Evolutionary conservation across 2,113 vertebrate genomes (phyloP).

Genomic region (Toxotes jaculatrix): DNA sequence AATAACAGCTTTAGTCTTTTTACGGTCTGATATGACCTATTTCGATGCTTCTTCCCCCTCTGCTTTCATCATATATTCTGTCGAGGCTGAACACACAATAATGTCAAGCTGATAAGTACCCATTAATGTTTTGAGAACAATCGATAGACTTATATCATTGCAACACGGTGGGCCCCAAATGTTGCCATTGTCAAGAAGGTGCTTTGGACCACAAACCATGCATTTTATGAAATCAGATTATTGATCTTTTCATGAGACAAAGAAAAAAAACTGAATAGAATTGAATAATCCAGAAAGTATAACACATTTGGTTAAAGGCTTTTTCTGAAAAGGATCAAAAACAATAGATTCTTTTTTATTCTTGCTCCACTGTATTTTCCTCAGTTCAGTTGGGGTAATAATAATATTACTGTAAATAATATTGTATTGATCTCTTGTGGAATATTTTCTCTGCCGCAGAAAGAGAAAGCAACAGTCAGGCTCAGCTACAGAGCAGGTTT

Average conservation of each 20-base stretch:
- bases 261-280: not conserved
- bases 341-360: not conserved
- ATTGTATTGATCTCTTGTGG: constrained; percentile 11
- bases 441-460: not conserved
- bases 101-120: not conserved
- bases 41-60: not conserved
- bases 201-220: not conserved
- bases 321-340: not conserved
- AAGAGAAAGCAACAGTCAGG: not conserved
- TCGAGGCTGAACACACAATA: too few species aligned
- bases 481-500: not conserved
- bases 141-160: not conserved
- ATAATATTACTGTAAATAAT: constrained; percentile 1
- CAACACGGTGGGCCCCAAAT: not conserved
- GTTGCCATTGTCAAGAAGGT: not conserved
- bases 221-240: not conserved
- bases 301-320: constrained; percentile 2
- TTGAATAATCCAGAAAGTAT: not conserved
- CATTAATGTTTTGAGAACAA: not conserved
- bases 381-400: not conserved
- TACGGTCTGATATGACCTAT: not conserved
- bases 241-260: not conserved
- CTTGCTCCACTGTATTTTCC: not conserved
- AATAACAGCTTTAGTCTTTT: not conserved
- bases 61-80: not conserved